phyloP scores from a whole-genome alignment of 2,113 vertebrate species.

The Candoia aspera region DNA sequence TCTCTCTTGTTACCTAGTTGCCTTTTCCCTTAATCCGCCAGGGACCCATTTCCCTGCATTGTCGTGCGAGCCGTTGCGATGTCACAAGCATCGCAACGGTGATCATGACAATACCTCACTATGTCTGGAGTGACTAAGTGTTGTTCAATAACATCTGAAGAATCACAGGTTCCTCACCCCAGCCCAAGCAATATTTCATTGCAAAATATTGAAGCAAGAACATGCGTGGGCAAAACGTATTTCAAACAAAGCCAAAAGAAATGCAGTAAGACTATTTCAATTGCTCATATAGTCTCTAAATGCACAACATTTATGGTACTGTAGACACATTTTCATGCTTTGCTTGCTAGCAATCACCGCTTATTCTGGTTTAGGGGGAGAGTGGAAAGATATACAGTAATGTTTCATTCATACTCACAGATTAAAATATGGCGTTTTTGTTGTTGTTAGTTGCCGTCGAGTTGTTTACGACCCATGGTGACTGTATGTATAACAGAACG shows the following conservation, averaged over 20 bases:
- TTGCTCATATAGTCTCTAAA: background rate
- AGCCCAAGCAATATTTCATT: background rate
- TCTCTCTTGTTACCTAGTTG: too few relatives aligned
- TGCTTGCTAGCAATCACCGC: slow-evolving; percentile 48
- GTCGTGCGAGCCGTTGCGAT: too few relatives aligned
- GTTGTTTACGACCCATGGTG: too few relatives aligned
- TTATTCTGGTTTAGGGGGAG: slow-evolving; percentile 31
- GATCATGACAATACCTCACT: too few relatives aligned
- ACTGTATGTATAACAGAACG: too few relatives aligned
- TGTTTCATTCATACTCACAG: slow-evolving; percentile 46
- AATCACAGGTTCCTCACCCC: background rate
- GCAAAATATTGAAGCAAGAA: background rate
- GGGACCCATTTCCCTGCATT: too few relatives aligned
- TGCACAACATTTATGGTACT: slow-evolving; percentile 36
- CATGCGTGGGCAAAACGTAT: background rate
- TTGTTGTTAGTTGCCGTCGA: too few relatives aligned
- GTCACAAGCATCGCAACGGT: too few relatives aligned
- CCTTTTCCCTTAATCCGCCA: too few relatives aligned
- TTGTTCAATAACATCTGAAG: background rate
- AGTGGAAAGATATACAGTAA: slow-evolving; percentile 36
- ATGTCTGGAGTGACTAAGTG: background rate
- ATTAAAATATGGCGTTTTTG: too few relatives aligned
- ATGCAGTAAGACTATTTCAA: background rate
- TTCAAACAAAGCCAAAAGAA: background rate
- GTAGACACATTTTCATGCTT: slow-evolving; percentile 35